Evolutionary conservation across 2,888 invertebrate genomes (phyloP), one percentile per base, ranked within the genome.

Genomic region (Mythimna lalbum): DNA sequence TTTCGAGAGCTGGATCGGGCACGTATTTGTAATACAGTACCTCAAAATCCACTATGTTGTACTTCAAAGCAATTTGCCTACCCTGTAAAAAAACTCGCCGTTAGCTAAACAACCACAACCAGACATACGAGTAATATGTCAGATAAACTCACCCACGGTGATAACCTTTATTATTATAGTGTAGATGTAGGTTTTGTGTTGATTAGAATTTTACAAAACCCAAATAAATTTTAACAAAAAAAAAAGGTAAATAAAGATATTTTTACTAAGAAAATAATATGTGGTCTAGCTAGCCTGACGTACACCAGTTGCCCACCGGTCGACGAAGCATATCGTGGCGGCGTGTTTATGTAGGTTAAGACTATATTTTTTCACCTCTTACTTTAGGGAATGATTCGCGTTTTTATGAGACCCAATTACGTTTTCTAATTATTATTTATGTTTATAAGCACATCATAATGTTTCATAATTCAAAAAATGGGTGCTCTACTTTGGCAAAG

Each of bases 281-380:
- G 61, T 68, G 72, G 55, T 74, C 64, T 19, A 33, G 55, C 79
- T n/a, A 70, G 0, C 4, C 1, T 9, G 19, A 7, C 31, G 73
- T 19, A 59, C 89, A 85, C 83, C 66, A 61, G 78, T 83, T 81
- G 84, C 81, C 85, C 87, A 81, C 87, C 89, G 92, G 91, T 91
- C 91, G 91, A 85, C 87, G 86, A 77, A 87, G 85, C 78, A 63
- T 76, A 76, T 75, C 71, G 74, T 59, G 68, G 73, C 75, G 69
- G 81, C 86, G 87, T 87, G 86, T 87, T 89, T 90, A 91, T 90
- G 91, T 92, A 88, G 92, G 92, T 90, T 93, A 92, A 86, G 89
- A 90, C 88, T 90, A 76, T 84, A 81, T 80, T 88, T 91, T 92
- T 92, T 90, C 87, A 86, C 88, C 84, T 89, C 83, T 76, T 77